Conservation (phyloP, 2,113 vertebrate species). For the Fulmarus glacialis region DNA sequence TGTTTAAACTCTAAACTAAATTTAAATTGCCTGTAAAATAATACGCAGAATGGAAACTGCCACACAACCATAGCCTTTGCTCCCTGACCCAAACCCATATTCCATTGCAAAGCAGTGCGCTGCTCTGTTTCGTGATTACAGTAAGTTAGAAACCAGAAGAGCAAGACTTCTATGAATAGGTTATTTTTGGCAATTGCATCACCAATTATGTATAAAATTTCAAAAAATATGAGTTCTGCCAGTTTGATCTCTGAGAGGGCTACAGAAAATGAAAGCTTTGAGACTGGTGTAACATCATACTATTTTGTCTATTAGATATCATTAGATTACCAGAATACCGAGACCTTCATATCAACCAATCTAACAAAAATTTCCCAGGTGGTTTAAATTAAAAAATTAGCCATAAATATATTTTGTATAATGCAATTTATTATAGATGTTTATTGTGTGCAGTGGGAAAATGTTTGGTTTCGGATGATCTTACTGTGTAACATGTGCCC, state of each 20-base stretch:
- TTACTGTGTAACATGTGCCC: constrained; percentile 20
- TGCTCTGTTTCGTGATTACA: constrained; percentile 69
- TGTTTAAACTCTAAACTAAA: constrained; percentile 56
- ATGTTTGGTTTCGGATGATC: constrained; percentile 46
- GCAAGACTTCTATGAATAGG: constrained; percentile 68
- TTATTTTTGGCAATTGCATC: constrained; percentile 77
- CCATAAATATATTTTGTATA: constrained; percentile 72
- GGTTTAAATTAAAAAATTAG: constrained; percentile 71
- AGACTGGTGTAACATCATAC: constrained; percentile 62
- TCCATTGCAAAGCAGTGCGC: constrained; percentile 41
- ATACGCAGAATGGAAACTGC: constrained; percentile 72
- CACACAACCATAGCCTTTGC: constrained; percentile 58
- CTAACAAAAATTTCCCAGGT: constrained; percentile 53
- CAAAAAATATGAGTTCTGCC: constrained; percentile 71
- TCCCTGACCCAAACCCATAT: constrained; percentile 71
- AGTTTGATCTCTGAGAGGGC: constrained; percentile 62
- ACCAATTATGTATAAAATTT: constrained; percentile 76
- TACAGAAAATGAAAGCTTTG: constrained; percentile 63
- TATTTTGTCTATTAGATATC: constrained; percentile 73
- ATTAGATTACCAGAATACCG: constrained; percentile 67
- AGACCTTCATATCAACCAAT: constrained; percentile 59
- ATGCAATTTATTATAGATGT: constrained; percentile 71
- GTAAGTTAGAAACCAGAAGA: constrained; percentile 75
- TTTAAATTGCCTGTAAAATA: constrained; percentile 73
- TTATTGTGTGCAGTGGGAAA: constrained; percentile 67